Evolutionary conservation across 2,797 vertebrate species (phyloP).

Genomic region (Eleutherodactylus coqui): DNA sequence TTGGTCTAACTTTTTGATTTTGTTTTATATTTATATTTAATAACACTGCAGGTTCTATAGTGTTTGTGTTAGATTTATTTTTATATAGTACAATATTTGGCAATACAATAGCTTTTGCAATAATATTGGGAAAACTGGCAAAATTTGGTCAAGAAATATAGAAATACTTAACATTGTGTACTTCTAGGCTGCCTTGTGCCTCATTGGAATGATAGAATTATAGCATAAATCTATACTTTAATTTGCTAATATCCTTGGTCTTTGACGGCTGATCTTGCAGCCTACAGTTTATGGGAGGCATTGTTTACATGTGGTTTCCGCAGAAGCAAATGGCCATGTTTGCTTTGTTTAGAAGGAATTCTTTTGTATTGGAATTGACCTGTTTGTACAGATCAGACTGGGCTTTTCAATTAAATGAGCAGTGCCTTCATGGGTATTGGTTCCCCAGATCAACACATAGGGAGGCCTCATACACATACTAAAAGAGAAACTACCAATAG

Average conservation of each 20-base stretch:
- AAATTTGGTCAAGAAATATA: too few relatives aligned
- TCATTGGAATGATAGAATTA: not conserved
- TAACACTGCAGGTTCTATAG: not conserved
- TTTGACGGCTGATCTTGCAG: not conserved
- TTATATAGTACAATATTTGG: too few relatives aligned
- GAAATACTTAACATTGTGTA: too few relatives aligned
- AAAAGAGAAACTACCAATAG: too few relatives aligned
- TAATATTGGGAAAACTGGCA: too few relatives aligned
- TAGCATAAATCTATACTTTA: not conserved
- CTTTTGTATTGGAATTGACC: not conserved
- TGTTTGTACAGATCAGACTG: not conserved
- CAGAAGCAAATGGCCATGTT: not conserved
- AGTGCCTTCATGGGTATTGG: not conserved
- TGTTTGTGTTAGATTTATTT: too few relatives aligned
- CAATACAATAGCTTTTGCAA: too few relatives aligned
- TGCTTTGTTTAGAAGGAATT: not conserved
- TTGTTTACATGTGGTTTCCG: not conserved
- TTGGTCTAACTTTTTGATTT: constrained; percentile 73
- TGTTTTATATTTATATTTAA: not conserved
- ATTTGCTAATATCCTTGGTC: not conserved
- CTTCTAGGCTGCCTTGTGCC: too few relatives aligned
- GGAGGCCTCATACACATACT: too few relatives aligned
- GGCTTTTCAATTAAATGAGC: not conserved
- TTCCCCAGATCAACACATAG: too few relatives aligned
- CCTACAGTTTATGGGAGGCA: not conserved